phyloP scores from a whole-genome alignment of 1,140 invertebrate genomes.

The Eupristina koningsbergeri region DNA sequence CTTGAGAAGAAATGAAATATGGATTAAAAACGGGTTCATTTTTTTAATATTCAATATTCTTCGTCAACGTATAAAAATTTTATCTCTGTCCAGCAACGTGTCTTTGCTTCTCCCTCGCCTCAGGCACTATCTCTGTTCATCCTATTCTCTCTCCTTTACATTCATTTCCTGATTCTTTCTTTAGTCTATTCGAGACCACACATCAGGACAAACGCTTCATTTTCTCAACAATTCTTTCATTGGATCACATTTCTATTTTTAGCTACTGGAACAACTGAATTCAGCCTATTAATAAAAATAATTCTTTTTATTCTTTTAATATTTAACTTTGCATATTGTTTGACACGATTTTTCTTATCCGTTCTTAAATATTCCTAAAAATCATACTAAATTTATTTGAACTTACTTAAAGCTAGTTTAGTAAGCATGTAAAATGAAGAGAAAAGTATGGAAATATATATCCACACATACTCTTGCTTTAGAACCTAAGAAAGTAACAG shows the following conservation, averaged over 20 bases:
- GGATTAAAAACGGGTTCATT: conserved; percentile 51
- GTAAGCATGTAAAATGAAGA: conserved; percentile 55
- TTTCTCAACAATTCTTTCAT: background rate
- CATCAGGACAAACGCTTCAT: conserved; percentile 28
- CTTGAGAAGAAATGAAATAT: conserved; percentile 33
- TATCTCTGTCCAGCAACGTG: background rate
- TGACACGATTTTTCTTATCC: too few species aligned
- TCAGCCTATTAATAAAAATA: background rate
- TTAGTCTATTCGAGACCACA: background rate
- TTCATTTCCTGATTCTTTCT: background rate
- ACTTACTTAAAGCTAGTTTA: conserved; percentile 55
- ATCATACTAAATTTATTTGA: conserved; percentile 13
- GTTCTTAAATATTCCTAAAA: too few species aligned
- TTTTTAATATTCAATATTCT: background rate
- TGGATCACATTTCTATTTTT: conserved; percentile 30
- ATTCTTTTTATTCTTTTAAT: too few species aligned
- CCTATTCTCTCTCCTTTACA: background rate
- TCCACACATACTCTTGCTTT: conserved; percentile 58
- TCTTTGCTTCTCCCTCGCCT: background rate
- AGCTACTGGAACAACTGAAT: background rate
- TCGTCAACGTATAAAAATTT: conserved; percentile 22
- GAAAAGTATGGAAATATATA: conserved; percentile 35
- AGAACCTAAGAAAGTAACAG: conserved; percentile 53
- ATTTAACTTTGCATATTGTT: background rate
- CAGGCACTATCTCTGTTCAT: background rate